Percentiles rank a stretch among this genome's conserved stretches.
Conservation (phyloP, 2,113 vertebrate genomes). For the Psophia crepitans region DNA sequence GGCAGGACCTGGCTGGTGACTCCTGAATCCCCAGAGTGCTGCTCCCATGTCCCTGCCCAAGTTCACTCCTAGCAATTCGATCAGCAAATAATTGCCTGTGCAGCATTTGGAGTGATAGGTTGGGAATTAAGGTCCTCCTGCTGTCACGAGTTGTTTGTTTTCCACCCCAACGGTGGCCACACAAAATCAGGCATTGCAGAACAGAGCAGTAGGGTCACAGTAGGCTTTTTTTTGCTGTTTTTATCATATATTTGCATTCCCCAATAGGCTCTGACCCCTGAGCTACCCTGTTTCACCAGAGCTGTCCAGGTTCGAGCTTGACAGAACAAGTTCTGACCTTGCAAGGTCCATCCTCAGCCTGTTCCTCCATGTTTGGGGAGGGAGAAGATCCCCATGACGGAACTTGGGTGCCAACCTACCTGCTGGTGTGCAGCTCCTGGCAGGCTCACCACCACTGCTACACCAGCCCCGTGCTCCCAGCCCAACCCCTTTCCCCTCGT, state of each 20-base stretch:
- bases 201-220: background rate
- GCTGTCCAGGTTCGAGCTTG: background rate
- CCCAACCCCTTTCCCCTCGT: background rate
- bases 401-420: background rate
- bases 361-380: background rate
- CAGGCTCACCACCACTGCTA: accelerated
- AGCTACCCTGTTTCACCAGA: background rate
- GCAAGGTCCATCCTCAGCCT: accelerated
- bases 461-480: accelerated
- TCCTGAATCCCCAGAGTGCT: background rate
- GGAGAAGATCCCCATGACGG: background rate
- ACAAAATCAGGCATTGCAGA: background rate
- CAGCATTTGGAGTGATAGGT: background rate
- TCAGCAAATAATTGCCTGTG: background rate
- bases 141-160: background rate
- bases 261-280: background rate
- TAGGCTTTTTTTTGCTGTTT: background rate
- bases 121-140: background rate
- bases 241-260: background rate
- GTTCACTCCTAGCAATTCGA: background rate
- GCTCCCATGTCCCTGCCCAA: background rate
- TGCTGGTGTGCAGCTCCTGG: accelerated
- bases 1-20: background rate
- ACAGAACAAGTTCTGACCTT: background rate
- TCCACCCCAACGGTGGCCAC: background rate